These are phyloP conservation scores for Catamblyrhynchus diadema DNA, from an alignment of 2,797 vertebrate genomes.

Conservation along the genomic window DNA sequence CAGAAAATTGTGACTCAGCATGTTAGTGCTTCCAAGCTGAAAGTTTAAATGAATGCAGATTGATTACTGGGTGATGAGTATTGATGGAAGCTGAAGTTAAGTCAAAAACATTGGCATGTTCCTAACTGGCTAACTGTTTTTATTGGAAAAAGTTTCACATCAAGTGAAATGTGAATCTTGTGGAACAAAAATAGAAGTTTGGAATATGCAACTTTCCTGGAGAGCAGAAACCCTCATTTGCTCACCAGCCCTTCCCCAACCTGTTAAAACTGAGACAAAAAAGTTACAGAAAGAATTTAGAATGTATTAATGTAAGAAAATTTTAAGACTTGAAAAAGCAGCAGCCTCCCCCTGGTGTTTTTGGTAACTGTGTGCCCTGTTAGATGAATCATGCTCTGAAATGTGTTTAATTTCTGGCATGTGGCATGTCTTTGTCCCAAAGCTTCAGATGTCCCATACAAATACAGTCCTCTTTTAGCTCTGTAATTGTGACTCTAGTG, in stretches of 20 bases:
- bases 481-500: background rate
- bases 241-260: background rate
- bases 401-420: background rate
- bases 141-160: background rate
- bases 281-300: background rate
- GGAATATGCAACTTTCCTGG: background rate
- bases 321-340: background rate
- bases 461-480: background rate
- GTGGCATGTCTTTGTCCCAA: background rate
- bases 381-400: background rate
- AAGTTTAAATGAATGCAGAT: background rate
- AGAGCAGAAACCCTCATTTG: background rate
- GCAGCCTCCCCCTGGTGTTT: background rate
- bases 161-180: background rate
- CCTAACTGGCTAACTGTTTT: background rate
- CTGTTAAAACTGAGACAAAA: background rate
- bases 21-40: background rate
- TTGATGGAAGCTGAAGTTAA: background rate
- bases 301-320: background rate
- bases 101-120: background rate
- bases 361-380: background rate
- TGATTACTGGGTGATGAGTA: background rate
- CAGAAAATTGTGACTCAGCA: constrained; percentile 1
- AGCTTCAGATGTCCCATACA: background rate
- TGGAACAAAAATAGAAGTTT: background rate